These are phyloP conservation scores for Neogale vison DNA, from an alignment of 2,113 vertebrate species.

Conservation along the genomic window DNA sequence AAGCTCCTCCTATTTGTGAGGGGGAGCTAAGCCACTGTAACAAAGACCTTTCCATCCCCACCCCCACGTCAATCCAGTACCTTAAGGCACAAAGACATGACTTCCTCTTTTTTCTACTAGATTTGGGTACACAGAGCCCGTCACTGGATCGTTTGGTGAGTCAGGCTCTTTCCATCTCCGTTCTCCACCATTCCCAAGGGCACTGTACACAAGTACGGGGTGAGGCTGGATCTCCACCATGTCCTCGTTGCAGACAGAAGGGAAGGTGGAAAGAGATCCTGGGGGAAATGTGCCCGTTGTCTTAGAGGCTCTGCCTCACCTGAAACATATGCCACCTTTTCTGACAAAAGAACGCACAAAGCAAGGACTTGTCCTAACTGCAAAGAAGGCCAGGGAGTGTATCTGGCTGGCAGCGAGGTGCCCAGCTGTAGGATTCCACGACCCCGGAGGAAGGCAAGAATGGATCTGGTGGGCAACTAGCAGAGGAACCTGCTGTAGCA, in stretches of 20 bases:
- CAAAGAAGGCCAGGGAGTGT: neutral
- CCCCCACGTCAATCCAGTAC: neutral
- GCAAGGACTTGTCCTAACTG: neutral
- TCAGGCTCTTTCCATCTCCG: neutral
- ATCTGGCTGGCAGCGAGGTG: too few relatives aligned
- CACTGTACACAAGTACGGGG: neutral
- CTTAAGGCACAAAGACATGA: neutral
- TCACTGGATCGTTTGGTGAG: neutral
- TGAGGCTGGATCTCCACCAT: neutral
- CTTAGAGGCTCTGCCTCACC: neutral
- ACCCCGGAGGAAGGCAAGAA: neutral
- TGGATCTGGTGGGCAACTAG: neutral
- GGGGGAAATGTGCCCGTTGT: fast-evolving
- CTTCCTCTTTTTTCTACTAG: neutral
- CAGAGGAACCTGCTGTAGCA: too few relatives aligned
- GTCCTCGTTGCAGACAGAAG: neutral
- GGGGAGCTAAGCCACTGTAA: neutral
- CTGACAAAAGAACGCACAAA: neutral
- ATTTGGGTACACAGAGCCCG: neutral
- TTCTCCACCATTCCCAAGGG: neutral
- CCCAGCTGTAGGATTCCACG: too few relatives aligned
- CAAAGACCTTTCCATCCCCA: neutral
- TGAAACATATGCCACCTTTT: neutral
- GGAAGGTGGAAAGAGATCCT: neutral
- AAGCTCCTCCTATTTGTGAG: neutral